A percentile compares a stretch with the other conserved stretches of the same genome.
Evolutionary conservation across 1,140 invertebrate species (phyloP).

Genomic region (Ruditapes philippinarum): DNA sequence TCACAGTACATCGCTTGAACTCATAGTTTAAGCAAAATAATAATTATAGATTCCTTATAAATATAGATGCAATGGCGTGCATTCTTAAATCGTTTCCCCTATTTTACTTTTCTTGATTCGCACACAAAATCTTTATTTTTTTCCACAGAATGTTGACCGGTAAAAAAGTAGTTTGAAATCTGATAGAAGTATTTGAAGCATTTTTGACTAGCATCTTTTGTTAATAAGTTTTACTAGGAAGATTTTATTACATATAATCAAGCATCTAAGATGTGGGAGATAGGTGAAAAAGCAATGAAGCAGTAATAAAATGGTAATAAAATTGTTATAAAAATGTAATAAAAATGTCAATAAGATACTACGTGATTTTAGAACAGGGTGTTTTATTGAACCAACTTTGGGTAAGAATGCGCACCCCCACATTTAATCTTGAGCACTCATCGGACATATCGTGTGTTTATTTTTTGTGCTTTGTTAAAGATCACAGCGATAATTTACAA

Average conservation of each 20-base stretch:
- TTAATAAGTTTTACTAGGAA: conserved; percentile 19
- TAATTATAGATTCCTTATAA: too few species aligned
- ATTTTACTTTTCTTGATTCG: too few species aligned
- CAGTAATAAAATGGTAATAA: conserved; percentile 39
- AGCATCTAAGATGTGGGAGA: conserved; percentile 18
- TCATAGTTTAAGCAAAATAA: too few species aligned
- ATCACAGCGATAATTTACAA: conserved; percentile 1
- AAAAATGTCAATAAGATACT: conserved; percentile 38
- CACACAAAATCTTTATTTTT: too few species aligned
- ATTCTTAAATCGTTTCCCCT: too few species aligned
- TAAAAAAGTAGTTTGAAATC: background rate
- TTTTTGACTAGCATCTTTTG: conserved; percentile 20
- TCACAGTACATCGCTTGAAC: too few species aligned
- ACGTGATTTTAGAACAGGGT: background rate
- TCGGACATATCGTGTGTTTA: conserved; percentile 9
- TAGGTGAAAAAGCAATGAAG: conserved; percentile 35
- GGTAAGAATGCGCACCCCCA: background rate
- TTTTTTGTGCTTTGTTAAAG: conserved; percentile 27
- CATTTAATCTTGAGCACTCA: background rate
- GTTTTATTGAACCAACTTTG: background rate
- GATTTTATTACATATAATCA: background rate
- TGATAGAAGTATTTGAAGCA: background rate
- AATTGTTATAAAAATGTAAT: conserved; percentile 47
- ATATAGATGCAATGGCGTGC: too few species aligned
- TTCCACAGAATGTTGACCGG: too few species aligned